These are phyloP conservation scores for Champsocephalus gunnari DNA, from an alignment of 2,797 vertebrate genomes.

Conservation along the genomic window DNA sequence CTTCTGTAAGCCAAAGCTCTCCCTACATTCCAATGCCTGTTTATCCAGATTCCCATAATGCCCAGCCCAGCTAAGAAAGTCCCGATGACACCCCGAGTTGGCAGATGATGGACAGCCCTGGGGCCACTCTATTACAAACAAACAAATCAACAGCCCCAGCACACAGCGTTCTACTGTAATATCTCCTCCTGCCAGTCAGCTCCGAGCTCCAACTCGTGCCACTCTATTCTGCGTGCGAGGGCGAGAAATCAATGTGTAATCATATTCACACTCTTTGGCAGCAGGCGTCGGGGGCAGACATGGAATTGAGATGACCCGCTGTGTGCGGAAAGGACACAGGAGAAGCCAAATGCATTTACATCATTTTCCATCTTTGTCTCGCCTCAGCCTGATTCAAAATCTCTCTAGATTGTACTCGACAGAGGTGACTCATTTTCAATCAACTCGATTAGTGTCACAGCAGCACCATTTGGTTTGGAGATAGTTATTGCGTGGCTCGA, in stretches of 20 bases:
- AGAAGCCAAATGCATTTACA: constrained; percentile 43
- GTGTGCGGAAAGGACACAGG: constrained; percentile 15
- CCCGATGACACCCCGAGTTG: constrained; percentile 55
- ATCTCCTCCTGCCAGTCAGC: constrained; percentile 66
- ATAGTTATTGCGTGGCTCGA: constrained; percentile 24
- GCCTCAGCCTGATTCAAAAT: constrained; percentile 27
- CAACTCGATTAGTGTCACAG: constrained; percentile 37
- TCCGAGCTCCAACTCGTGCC: constrained; percentile 54
- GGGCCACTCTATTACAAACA: constrained; percentile 67
- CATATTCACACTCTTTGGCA: constrained; percentile 67
- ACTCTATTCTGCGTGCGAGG: constrained; percentile 57
- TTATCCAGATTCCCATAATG: constrained; percentile 38
- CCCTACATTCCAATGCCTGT: constrained; percentile 33
- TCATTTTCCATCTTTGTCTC: constrained; percentile 48
- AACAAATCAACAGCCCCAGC: constrained; percentile 74
- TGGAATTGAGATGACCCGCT: constrained; percentile 61
- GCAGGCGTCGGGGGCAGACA: constrained; percentile 48
- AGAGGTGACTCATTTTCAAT: constrained; percentile 65
- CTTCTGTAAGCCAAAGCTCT: constrained; percentile 25
- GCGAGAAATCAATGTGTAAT: constrained; percentile 77
- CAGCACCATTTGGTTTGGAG: constrained; percentile 29
- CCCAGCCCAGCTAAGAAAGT: constrained; percentile 54
- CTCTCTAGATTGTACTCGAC: constrained; percentile 30
- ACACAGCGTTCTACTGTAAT: constrained; percentile 60
- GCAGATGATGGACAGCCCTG: constrained; percentile 63